Evolutionary conservation across 2,888 invertebrate species (phyloP).

Genomic region (Agapetus fuscipes): DNA sequence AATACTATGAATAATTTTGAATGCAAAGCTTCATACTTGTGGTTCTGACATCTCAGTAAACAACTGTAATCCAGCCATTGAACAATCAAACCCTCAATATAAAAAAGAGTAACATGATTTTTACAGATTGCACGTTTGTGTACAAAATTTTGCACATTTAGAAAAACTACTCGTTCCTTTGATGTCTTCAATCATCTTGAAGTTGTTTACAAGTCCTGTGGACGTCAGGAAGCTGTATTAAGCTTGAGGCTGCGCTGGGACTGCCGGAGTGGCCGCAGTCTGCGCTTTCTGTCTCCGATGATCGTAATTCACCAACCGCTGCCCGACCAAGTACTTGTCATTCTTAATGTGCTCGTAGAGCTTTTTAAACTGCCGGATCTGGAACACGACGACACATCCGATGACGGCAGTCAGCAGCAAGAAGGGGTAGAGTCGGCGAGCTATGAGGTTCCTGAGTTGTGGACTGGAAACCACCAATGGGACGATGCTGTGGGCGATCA

Average conservation of each 20-base stretch:
- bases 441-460: slow-evolving; percentile 63
- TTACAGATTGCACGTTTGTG: no score
- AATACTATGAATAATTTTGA: no score
- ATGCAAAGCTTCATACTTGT: no score
- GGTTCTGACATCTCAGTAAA: no score
- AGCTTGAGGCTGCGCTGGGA: slow-evolving; percentile 12
- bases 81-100: no score
- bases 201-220: no score
- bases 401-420: slow-evolving; percentile 63
- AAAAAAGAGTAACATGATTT: no score
- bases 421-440: slow-evolving; percentile 83
- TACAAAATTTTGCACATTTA: no score
- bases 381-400: slow-evolving; percentile 64
- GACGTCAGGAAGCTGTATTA: no score
- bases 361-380: slow-evolving; percentile 87
- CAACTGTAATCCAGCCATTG: no score
- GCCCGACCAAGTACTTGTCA: slow-evolving; percentile 96
- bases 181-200: no score
- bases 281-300: slow-evolving; percentile 57
- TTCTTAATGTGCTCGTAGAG: slow-evolving; percentile 98
- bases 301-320: slow-evolving; percentile 94
- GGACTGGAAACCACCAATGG: slow-evolving; percentile 57
- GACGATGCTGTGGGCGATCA: slow-evolving; percentile 67
- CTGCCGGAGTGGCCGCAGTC: slow-evolving; percentile 18
- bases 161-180: no score